Percentiles rank a stretch among this genome's conserved stretches.
Evolutionary conservation across 2,113 vertebrate species (phyloP).

Genomic region (Amphilophus citrinellus): DNA sequence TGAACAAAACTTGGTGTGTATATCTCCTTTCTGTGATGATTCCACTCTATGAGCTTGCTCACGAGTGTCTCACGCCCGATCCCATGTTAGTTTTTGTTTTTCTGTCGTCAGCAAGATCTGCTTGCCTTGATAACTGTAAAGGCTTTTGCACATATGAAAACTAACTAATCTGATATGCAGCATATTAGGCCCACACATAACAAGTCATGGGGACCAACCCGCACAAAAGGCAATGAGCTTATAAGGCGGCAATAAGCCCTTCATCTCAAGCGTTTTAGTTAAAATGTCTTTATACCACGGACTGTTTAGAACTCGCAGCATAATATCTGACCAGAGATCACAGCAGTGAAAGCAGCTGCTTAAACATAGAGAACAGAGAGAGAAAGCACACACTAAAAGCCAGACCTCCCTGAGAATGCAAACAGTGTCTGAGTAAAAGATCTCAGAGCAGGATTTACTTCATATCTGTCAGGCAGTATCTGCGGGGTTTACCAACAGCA

Average conservation of each 20-base stretch:
- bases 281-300: conserved; percentile 9
- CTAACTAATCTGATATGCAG: conserved; percentile 15
- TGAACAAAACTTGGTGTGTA: conserved; percentile 97
- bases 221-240: conserved; percentile 53
- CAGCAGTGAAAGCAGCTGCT: neutral
- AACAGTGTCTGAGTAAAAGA: neutral
- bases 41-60: neutral
- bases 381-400: conserved; percentile 9
- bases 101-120: neutral
- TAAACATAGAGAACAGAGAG: neutral
- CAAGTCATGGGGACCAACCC: conserved; percentile 18
- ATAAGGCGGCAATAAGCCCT: conserved; percentile 57
- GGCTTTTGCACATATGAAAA: conserved; percentile 8
- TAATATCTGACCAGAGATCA: neutral
- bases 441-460: conserved; percentile 24
- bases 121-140: neutral
- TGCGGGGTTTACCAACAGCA: neutral
- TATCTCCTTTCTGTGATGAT: conserved; percentile 19
- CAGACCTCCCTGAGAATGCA: neutral
- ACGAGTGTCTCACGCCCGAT: neutral
- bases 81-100: neutral
- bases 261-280: conserved; percentile 26
- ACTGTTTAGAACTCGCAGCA: conserved; percentile 15
- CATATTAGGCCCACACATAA: neutral
- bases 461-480: neutral